phyloP scores from a whole-genome alignment of 1,140 invertebrate genomes.

The Geopemphigus sp. region DNA sequence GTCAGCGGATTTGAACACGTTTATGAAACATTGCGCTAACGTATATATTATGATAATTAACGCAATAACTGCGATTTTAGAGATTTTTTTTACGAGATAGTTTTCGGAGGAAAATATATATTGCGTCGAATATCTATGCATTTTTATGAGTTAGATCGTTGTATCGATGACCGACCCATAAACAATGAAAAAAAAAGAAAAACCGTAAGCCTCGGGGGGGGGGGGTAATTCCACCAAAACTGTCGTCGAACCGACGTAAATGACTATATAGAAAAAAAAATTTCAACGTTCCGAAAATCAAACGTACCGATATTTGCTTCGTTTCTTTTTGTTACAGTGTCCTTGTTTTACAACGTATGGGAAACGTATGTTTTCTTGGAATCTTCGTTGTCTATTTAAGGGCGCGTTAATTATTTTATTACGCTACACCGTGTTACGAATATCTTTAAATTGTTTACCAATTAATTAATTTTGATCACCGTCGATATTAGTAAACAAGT shows the following conservation, averaged over 20 bases:
- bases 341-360: not conserved
- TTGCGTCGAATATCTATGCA: not conserved
- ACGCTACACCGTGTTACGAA: not conserved
- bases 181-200: not conserved
- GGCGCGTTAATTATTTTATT: not conserved
- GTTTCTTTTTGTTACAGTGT: not conserved
- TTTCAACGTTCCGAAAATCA: not conserved
- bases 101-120: not conserved
- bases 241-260: too few relatives aligned
- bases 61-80: not conserved
- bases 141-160: not conserved
- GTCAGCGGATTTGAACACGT: not conserved
- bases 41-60: not conserved
- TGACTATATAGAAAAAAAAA: too few relatives aligned
- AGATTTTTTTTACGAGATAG: not conserved
- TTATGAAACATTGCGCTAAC: not conserved
- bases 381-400: not conserved
- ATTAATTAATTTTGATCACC: constrained; percentile 12
- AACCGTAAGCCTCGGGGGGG: too few relatives aligned
- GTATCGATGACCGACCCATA: not conserved
- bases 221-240: too few relatives aligned
- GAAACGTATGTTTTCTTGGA: not conserved
- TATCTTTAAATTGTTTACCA: not conserved
- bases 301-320: not conserved
- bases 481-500: not conserved